phyloP scores from a whole-genome alignment of 2,888 invertebrate species.

The Pachydiplax longipennis region DNA sequence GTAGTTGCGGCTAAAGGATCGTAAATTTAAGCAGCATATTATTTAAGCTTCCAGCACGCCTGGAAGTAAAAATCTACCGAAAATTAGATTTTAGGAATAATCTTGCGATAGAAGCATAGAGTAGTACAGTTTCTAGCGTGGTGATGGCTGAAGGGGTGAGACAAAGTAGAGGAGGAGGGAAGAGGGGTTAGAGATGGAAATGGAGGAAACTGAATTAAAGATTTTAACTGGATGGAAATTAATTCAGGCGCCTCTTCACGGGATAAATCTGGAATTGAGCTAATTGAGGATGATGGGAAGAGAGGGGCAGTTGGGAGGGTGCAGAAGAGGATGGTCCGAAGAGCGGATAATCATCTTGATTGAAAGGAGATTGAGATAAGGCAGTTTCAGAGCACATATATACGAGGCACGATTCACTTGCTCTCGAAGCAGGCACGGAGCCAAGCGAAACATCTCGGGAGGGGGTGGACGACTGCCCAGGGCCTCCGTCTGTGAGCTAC shows the following conservation, averaged over 20 bases:
- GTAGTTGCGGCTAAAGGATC: no score
- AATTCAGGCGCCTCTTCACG: neutral
- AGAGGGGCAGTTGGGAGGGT: neutral
- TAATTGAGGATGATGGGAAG: neutral
- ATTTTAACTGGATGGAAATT: neutral
- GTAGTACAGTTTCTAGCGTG: no score
- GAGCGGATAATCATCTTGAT: neutral
- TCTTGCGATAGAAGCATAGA: no score
- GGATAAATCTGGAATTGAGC: neutral
- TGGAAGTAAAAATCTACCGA: no score
- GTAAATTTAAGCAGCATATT: no score
- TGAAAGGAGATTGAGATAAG: neutral
- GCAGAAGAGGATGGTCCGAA: neutral
- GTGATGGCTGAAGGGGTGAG: neutral
- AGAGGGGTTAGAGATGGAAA: neutral
- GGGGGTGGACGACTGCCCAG: neutral
- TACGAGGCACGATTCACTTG: neutral
- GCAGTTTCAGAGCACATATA: neutral
- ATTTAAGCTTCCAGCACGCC: no score
- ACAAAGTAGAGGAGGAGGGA: neutral
- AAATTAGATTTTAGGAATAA: no score
- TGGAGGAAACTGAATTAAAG: no score
- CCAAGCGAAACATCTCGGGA: neutral
- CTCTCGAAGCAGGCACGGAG: neutral
- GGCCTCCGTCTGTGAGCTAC: no score